Conservation (phyloP, 2,113 vertebrate species). For the Loxodonta africana region DNA sequence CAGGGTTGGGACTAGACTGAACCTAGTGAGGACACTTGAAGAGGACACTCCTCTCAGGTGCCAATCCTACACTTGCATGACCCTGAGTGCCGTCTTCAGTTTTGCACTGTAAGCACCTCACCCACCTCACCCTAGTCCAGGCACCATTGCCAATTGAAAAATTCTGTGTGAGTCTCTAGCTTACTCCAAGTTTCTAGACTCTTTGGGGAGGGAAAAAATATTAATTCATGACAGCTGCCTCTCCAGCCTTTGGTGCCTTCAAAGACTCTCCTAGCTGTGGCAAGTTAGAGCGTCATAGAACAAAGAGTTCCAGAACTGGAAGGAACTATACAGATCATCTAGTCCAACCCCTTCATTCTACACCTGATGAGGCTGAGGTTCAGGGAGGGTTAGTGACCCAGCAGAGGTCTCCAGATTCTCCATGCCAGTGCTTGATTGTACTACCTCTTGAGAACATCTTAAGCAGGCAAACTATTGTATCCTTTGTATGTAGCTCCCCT, state of each 20-base stretch:
- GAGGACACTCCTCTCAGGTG: rapidly evolving
- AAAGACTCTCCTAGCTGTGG: neutral
- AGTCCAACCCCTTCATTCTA: neutral
- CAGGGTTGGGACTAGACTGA: no score
- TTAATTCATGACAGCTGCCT: neutral
- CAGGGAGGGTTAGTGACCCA: neutral
- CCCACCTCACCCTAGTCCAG: neutral
- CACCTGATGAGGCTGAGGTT: neutral
- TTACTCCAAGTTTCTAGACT: neutral
- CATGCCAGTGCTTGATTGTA: neutral
- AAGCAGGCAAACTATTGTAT: neutral
- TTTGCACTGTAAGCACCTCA: neutral
- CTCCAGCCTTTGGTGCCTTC: neutral
- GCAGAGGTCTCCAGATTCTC: neutral
- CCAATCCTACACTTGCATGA: neutral
- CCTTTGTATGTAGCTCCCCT: neutral
- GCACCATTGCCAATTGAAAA: neutral
- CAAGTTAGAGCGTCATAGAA: neutral
- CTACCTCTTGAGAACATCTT: neutral
- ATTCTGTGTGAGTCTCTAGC: neutral
- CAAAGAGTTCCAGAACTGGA: neutral
- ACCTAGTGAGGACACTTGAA: neutral
- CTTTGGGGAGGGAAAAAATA: neutral
- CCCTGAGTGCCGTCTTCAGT: neutral
- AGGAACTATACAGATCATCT: neutral